Percentiles rank a stretch among this genome's conserved stretches.
These are phyloP conservation scores for Morus bassanus DNA, from an alignment of 2,797 vertebrate species.

Conservation along the genomic window DNA sequence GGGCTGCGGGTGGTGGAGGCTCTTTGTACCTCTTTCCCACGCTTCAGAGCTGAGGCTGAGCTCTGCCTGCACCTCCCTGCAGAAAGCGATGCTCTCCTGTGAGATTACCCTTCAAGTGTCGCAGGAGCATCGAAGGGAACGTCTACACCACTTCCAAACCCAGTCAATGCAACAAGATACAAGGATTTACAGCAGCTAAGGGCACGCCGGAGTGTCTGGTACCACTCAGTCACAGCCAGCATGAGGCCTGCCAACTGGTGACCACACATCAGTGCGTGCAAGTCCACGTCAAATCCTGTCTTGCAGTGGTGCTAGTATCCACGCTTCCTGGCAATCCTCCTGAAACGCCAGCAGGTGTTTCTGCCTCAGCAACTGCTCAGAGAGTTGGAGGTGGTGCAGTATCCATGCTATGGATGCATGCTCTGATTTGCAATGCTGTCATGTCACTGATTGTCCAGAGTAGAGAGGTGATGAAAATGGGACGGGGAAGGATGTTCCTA, in stretches of 20 bases:
- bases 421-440: neutral
- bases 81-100: neutral
- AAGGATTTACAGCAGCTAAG: neutral
- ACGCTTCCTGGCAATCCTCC: neutral
- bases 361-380: neutral
- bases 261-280: neutral
- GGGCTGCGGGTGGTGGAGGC: neutral
- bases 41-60: neutral
- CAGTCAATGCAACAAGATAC: neutral
- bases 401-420: fast-evolving
- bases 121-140: neutral
- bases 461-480: neutral
- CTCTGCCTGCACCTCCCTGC: neutral
- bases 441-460: neutral
- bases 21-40: neutral
- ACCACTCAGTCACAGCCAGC: neutral
- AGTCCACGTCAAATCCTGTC: neutral
- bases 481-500: neutral
- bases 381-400: neutral
- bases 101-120: neutral
- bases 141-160: neutral
- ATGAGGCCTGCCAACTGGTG: neutral
- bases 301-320: neutral
- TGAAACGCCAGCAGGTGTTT: neutral
- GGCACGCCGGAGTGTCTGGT: neutral